Base-by-base conservation (phyloP, 2,113 vertebrate species). In the Glaucomys volans region DNA sequence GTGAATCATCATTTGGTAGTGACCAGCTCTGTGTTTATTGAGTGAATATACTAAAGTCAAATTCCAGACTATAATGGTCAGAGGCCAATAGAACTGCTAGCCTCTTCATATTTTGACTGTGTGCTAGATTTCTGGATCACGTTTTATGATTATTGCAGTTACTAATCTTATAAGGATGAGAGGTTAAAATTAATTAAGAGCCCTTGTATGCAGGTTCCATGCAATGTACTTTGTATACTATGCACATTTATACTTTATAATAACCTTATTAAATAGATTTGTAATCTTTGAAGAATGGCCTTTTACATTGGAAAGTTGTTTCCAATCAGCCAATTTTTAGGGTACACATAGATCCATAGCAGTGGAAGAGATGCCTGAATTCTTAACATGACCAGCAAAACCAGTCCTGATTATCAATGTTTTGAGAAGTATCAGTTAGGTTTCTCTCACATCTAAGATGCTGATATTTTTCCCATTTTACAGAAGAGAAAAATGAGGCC, bases 401-500 rank as follows among this genome's bases (percentile, higher is more conserved):
- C 35, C 37, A 74, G 12, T 8, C 14, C 24, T 42, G 16, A 40
- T 52, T 57, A 10, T 54, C 32, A 81, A 3, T 85, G 52, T 40
- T 52, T 79, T 87, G 18, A 57, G 74, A 88, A 18, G 18, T 40
- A 4, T 32, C 2, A 40, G 72, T 18, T 85, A 83, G 30, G 62
- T 88, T 91, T 72, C 57, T 79, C 42, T 95, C 62, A 82, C 4
- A 81, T 75, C 30, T 77, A 67, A 75, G 42, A 72, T 44, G 12
- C 7, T 35, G 44, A 42, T 87, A 64, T 52, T 66, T 44, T 87
- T 42, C 8, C 22, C 30, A 80, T 59, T 84, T 76, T 84, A 91
- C 22, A 90, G 50, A 94, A 94, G 52, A 94, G 26, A 90, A 81
- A 90, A 92, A 85, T 87, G 62, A 95, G 20, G 7, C 2, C 4